Base-by-base conservation (phyloP, 2,888 invertebrate genomes). In the Tinea trinotella region DNA sequence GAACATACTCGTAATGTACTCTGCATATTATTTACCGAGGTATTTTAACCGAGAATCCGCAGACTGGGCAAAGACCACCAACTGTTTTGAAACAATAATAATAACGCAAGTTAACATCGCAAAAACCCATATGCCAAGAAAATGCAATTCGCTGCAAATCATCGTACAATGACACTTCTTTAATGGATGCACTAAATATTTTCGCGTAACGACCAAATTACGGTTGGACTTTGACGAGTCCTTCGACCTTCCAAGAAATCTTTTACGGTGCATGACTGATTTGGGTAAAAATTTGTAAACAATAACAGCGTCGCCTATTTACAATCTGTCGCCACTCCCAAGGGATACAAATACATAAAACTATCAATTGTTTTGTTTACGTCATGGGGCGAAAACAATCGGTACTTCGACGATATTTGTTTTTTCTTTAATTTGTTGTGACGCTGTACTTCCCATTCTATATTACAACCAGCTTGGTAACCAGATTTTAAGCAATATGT, bases 181-280 rank as follows among this genome's bases (percentile, higher is more conserved):
- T 67, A 72, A 76, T 73, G 67, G 62, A 61, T 68, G 68, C 66
- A 72, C 66, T 62, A 63, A 66, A 56, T 56, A 55, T 55, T 57
- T 46, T 3, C 18, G 20, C 2, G 48, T 48, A 48, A 48, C 48
- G 18, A 18, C 19, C 48, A 17, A 48, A 18, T 2, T 17, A 12
- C 7, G 5, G 19, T 68, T 71, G 75, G 75, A 66, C 59, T 5
- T 4, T 13, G 58, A 48, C 58, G 61, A 64, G 71, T 74, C 70
- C 71, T 75, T 68, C 66, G 62, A 64, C 76, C 78, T 83, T 82
- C 81, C 64, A 59, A 75, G 82, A 84, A 83, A 57, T 64, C 10
- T 24, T 22, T 50, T 59, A 65, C 73, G 72, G 71, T 63, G 66
- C 70, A 70, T 67, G 61, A 66, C 62, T 60, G 59, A 60, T 61